Conservation (phyloP, 2,113 vertebrate genomes). For the Pedetes capensis region DNA sequence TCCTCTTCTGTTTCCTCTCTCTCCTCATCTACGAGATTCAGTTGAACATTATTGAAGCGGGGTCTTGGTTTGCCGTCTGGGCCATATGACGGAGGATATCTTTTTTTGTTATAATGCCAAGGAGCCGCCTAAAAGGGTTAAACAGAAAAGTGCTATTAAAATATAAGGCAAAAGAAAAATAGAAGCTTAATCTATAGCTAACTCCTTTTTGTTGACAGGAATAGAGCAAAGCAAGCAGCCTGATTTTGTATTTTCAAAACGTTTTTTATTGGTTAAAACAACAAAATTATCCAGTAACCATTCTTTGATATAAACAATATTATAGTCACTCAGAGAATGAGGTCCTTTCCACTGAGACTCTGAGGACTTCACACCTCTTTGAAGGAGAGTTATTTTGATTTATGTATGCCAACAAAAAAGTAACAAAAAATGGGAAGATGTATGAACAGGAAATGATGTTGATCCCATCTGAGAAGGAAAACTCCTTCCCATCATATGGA, state of each 20-base stretch:
- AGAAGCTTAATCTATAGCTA: constrained; percentile 71
- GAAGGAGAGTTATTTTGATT: constrained; percentile 73
- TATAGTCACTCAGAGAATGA: constrained; percentile 71
- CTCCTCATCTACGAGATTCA: constrained; percentile 88
- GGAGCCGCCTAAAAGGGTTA: constrained; percentile 93
- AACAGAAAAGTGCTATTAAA: constrained; percentile 79
- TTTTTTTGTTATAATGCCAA: constrained; percentile 99
- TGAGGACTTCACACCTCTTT: constrained; percentile 51
- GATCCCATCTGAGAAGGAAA: constrained; percentile 67
- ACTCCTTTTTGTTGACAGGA: constrained; percentile 84
- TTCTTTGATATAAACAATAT: constrained; percentile 70
- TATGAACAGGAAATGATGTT: constrained; percentile 67
- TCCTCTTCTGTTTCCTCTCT: constrained; percentile 89
- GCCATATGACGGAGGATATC: constrained; percentile 99
- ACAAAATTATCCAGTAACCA: constrained; percentile 73
- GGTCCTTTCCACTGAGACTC: constrained; percentile 66
- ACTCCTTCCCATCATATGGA: constrained; percentile 61
- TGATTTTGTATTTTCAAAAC: constrained; percentile 76
- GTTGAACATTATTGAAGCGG: constrained; percentile 99
- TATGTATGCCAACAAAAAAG: constrained; percentile 83
- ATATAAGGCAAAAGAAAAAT: constrained; percentile 49
- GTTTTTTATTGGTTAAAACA: constrained; percentile 66
- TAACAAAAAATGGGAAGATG: constrained; percentile 62
- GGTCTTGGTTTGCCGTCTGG: constrained; percentile 99
- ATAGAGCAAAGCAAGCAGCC: constrained; percentile 79